Percentiles rank a stretch among this genome's conserved stretches.
These are phyloP conservation scores for Neosalanx taihuensis DNA, from an alignment of 2,797 vertebrate species.

Conservation along the genomic window DNA sequence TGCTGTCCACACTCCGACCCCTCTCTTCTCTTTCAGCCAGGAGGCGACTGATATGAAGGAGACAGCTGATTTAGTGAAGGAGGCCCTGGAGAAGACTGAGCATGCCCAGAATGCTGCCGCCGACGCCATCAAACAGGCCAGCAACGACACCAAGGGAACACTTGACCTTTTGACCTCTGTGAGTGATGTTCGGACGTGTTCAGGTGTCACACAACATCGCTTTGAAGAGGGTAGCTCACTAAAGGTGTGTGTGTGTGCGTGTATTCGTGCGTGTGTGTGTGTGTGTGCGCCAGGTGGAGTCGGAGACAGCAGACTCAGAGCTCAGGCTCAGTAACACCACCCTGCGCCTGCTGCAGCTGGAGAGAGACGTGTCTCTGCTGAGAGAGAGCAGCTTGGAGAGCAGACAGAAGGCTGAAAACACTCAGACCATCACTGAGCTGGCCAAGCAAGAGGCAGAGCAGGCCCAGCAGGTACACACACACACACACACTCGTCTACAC, in stretches of 20 bases:
- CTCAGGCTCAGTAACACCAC: constrained; percentile 83
- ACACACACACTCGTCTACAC: neutral
- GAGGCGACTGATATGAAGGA: constrained; percentile 78
- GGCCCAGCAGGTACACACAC: constrained; percentile 76
- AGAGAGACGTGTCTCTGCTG: constrained; percentile 78
- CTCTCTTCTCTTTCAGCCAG: constrained; percentile 67
- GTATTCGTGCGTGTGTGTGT: constrained; percentile 20
- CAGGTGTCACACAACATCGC: neutral
- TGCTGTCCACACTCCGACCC: neutral
- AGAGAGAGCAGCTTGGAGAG: constrained; percentile 76
- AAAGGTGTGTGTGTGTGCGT: constrained; percentile 1
- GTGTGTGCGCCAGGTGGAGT: constrained; percentile 77
- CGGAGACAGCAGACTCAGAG: constrained; percentile 83
- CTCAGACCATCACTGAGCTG: constrained; percentile 60
- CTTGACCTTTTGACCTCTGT: constrained; percentile 81
- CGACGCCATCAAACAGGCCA: constrained; percentile 81
- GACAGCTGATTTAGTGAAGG: constrained; percentile 74
- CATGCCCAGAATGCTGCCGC: constrained; percentile 79
- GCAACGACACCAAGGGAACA: constrained; percentile 81
- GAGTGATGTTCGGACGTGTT: constrained; percentile 47
- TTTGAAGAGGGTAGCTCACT: neutral
- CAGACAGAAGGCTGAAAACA: constrained; percentile 55
- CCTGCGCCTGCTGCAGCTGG: constrained; percentile 78
- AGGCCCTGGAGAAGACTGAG: constrained; percentile 83
- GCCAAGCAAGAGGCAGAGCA: constrained; percentile 73